Evolutionary conservation across 1,140 invertebrate species (phyloP), one percentile per base, ranked within the genome.

Genomic region (Euura lappo): DNA sequence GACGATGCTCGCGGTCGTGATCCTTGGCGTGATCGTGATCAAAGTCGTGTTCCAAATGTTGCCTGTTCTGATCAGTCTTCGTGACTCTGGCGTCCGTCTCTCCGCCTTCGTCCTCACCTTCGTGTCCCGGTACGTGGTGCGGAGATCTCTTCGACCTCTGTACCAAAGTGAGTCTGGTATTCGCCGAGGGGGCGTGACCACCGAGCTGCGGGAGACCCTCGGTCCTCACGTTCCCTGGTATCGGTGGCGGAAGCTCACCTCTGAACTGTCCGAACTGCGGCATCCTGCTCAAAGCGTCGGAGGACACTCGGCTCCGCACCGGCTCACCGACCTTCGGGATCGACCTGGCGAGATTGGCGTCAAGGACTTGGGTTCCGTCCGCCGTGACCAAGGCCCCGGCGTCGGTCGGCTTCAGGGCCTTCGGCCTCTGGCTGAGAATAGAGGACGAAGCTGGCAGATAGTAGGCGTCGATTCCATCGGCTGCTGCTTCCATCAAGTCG

Each of bases 231-330:
- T 81, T 79, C 4, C 80, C 81, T 2, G 86, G 79, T 45, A 89
- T 84, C 28, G 87, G 80, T 0, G 89, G 89, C 3, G 93, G 93
- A 7, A 93, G 87, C 80, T 94, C 93, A 0, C 93, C 94, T 73
- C 88, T 90, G 77, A 92, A 95, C 42, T 91, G 91, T 2, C 90
- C 91, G 77, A 93, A 93, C 79, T 94, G 93, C 4, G 93, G 93
- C 3, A 89, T 90, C 74, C 90, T 90, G 68, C 90, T 89, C 11
- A 91, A 79, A 45, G 89, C 89, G 7, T 88, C 89, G 8, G 87
- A 90, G 72, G 87, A 87, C 47, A 89, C 77, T 72, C 86, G 88
- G 1, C 81, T 80, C 8, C 77, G 78, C 2, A 73, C 80, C 7
- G 65, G 74, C 44, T 75, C 72, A 3, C 71, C 46, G 71, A 87